Percentiles rank a stretch among this genome's conserved stretches.
These are phyloP conservation scores for Drosophila orena DNA, from an alignment of 1,140 invertebrate genomes.

Conservation along the genomic window DNA sequence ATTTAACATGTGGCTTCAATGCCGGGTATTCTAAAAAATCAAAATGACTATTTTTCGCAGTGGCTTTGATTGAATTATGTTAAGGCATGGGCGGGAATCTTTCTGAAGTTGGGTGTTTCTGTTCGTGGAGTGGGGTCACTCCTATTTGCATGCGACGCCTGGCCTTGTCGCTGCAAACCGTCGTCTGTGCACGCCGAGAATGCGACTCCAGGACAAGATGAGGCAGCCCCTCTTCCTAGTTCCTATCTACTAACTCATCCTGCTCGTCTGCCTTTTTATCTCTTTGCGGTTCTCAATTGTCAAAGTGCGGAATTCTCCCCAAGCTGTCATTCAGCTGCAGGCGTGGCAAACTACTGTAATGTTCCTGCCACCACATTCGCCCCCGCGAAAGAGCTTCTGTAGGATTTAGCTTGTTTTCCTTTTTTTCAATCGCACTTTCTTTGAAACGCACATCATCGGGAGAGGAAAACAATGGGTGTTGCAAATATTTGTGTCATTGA, in stretches of 20 bases:
- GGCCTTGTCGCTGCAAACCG: constrained; percentile 6
- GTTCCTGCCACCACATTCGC: not conserved
- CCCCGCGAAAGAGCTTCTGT: constrained; percentile 27
- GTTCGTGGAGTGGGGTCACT: not conserved
- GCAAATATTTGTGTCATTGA: constrained; percentile 66
- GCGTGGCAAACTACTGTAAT: constrained; percentile 40
- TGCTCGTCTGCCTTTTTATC: constrained; percentile 56
- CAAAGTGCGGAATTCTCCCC: constrained; percentile 48
- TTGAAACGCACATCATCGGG: constrained; percentile 1
- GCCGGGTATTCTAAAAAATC: constrained; percentile 2
- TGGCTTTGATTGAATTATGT: not conserved
- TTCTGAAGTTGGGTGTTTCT: not conserved
- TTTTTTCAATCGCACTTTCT: not conserved
- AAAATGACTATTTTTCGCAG: not conserved
- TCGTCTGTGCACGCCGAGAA: constrained; percentile 24
- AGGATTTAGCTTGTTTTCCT: constrained; percentile 40
- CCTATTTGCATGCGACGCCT: constrained; percentile 17
- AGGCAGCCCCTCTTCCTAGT: constrained; percentile 17
- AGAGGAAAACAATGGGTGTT: constrained; percentile 13
- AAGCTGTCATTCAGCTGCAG: constrained; percentile 8
- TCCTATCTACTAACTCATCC: not conserved
- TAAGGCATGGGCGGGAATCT: not conserved
- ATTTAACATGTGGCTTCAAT: no score
- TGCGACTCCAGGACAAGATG: constrained; percentile 16
- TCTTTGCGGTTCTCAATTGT: constrained; percentile 64